Percentiles rank a stretch among this genome's conserved stretches.
Conservation (phyloP, 2,797 vertebrate genomes). For the Hemitrygon akajei region DNA sequence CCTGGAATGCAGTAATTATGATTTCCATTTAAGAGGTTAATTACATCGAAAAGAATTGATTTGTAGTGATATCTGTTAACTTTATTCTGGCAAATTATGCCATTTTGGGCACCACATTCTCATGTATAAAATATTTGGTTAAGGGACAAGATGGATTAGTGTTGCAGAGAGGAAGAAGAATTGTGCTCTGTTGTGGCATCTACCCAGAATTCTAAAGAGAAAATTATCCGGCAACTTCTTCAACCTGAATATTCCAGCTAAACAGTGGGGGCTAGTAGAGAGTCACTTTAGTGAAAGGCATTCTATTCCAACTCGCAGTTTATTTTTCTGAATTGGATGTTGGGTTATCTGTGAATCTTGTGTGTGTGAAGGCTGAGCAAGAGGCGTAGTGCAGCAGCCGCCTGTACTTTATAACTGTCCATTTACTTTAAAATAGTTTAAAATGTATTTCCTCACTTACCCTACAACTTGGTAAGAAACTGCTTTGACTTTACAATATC, state of each 20-base stretch:
- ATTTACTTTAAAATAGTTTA: background rate
- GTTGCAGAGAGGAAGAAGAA: no score
- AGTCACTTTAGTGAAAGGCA: background rate
- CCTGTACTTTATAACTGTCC: background rate
- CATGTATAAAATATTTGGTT: no score
- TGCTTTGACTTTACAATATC: background rate
- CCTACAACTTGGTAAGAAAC: background rate
- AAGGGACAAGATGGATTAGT: no score
- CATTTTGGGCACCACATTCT: background rate
- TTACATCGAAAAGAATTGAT: no score
- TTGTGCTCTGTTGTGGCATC: background rate
- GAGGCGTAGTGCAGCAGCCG: background rate
- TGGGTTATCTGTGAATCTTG: background rate
- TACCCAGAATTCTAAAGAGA: background rate
- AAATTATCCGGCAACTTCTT: background rate
- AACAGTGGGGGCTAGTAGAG: background rate
- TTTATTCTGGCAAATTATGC: background rate
- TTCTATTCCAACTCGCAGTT: background rate
- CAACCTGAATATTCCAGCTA: background rate
- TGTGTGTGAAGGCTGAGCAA: no score
- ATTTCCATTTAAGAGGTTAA: background rate
- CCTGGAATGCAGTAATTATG: no score
- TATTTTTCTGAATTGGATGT: background rate
- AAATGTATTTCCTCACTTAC: background rate
- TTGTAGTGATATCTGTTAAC: background rate